Conservation (phyloP, 2,113 vertebrate species). For the Caretta caretta region DNA sequence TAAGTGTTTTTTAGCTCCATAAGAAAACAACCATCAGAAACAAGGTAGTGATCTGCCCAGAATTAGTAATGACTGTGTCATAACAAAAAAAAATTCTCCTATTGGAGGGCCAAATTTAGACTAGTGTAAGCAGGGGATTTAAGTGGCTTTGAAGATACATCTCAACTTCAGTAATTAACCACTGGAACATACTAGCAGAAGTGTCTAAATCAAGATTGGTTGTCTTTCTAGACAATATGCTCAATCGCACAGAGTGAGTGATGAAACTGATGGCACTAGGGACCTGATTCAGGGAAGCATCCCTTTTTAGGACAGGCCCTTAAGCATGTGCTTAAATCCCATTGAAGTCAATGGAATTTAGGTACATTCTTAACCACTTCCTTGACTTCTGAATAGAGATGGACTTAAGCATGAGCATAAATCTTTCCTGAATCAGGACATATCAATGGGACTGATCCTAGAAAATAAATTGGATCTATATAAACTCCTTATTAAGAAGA, state of each 20-base stretch:
- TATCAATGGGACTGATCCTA: not conserved
- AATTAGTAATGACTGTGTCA: slow-evolving; percentile 62
- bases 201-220: not conserved
- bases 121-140: not conserved
- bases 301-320: not conserved
- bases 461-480: not conserved
- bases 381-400: not conserved
- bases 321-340: not conserved
- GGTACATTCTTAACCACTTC: not conserved
- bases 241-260: not conserved
- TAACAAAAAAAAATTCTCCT: slow-evolving; percentile 69
- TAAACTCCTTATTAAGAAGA: not conserved
- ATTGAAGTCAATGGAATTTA: not conserved
- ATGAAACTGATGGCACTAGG: accelerated
- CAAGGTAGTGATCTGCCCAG: not conserved
- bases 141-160: not conserved
- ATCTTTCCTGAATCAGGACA: not conserved
- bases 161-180: not conserved
- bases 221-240: not conserved
- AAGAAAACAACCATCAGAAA: slow-evolving; percentile 14
- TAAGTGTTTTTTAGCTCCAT: not conserved
- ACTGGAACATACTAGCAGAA: not conserved
- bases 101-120: not conserved
- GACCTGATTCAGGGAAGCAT: not conserved
- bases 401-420: not conserved